phyloP scores from a whole-genome alignment of 2,113 vertebrate genomes.

The Ceuthmochares aereus region DNA sequence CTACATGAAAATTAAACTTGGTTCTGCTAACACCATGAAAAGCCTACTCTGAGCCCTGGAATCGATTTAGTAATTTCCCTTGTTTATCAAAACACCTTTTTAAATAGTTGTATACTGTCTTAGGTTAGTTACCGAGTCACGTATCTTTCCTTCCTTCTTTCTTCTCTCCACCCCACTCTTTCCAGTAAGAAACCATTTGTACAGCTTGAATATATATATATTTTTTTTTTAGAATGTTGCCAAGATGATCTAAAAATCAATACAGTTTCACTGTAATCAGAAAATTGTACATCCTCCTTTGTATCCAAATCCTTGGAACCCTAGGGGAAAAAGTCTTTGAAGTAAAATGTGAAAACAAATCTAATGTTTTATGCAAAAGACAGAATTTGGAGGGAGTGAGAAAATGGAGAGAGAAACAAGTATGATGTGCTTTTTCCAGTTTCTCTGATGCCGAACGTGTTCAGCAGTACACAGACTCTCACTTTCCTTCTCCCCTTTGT shows the following conservation, averaged over 20 bases:
- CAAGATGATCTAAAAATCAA: conserved; percentile 29
- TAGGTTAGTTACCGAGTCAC: background rate
- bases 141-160: background rate
- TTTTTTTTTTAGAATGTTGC: background rate
- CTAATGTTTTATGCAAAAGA: conserved; percentile 30
- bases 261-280: conserved; percentile 6
- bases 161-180: background rate
- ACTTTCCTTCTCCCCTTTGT: background rate
- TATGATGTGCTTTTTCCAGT: background rate
- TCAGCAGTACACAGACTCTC: background rate
- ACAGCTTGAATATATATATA: background rate
- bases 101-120: background rate
- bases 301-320: background rate
- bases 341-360: conserved; percentile 8
- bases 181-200: background rate
- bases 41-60: background rate
- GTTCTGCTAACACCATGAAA: background rate
- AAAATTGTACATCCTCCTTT: conserved; percentile 15
- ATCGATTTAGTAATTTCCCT: background rate
- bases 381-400: background rate
- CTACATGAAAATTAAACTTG: background rate
- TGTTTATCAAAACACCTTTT: background rate
- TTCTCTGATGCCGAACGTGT: background rate
- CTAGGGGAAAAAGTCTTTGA: background rate
- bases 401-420: background rate